Percentiles rank a stretch among this genome's conserved stretches.
Evolutionary conservation across 2,888 invertebrate genomes (phyloP).

Genomic region (Drosophila subsilvestris): DNA sequence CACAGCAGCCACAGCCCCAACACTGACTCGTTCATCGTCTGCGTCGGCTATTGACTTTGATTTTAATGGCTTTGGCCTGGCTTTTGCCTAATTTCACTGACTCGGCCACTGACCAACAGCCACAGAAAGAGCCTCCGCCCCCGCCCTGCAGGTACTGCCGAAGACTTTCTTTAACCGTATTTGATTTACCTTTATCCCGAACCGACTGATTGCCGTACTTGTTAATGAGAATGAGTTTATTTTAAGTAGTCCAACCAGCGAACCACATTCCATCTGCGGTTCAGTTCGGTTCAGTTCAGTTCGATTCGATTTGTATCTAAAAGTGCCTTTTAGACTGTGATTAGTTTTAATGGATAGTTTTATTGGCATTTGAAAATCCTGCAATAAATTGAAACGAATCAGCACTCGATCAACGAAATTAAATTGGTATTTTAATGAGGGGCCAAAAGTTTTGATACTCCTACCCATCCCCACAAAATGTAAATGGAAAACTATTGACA

Average conservation of each 20-base stretch:
- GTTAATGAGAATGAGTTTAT: slow-evolving; percentile 75
- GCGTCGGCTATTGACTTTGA: slow-evolving; percentile 76
- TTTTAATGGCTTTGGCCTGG: slow-evolving; percentile 62
- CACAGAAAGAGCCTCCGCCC: slow-evolving; percentile 34
- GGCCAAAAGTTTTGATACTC: slow-evolving; percentile 10
- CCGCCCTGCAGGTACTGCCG: slow-evolving; percentile 35
- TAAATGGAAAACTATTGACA: slow-evolving; percentile 64
- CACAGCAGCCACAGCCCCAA: slow-evolving; percentile 37
- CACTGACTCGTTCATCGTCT: slow-evolving; percentile 17
- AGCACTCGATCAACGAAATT: slow-evolving; percentile 61
- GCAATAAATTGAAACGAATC: slow-evolving; percentile 58
- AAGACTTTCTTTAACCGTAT: slow-evolving; percentile 66
- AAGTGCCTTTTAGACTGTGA: slow-evolving; percentile 75
- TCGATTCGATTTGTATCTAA: slow-evolving; percentile 71
- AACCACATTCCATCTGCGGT: slow-evolving; percentile 44
- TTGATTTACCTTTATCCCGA: slow-evolving; percentile 44
- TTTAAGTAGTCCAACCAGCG: slow-evolving; percentile 65
- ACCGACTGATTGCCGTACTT: slow-evolving; percentile 38
- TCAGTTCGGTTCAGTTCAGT: slow-evolving; percentile 44
- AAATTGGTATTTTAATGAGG: slow-evolving; percentile 74
- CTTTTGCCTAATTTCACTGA: slow-evolving; percentile 70
- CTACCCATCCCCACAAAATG: slow-evolving; percentile 50
- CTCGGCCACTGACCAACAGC: slow-evolving; percentile 41
- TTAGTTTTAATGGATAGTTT: slow-evolving; percentile 72
- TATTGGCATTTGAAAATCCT: slow-evolving; percentile 41